These are phyloP conservation scores for Panurus biarmicus DNA, from an alignment of 2,113 vertebrate genomes.

Conservation along the genomic window DNA sequence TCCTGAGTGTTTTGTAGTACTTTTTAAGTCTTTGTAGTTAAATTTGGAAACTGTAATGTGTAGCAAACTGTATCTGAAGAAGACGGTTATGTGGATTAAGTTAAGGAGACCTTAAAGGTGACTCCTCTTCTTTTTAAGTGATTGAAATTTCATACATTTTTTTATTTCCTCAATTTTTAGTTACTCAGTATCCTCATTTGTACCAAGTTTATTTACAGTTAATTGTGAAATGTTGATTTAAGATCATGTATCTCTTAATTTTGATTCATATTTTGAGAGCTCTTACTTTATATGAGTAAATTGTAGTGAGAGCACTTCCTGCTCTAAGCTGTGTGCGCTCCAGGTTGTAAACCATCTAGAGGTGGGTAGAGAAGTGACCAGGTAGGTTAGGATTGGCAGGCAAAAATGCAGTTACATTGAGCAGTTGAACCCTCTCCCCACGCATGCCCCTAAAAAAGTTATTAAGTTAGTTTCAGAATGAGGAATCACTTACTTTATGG, in stretches of 20 bases:
- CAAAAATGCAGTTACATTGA: not conserved
- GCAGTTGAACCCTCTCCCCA: not conserved
- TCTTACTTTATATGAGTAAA: not conserved
- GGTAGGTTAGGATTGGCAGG: not conserved
- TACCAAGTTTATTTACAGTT: not conserved
- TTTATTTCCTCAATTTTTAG: not conserved
- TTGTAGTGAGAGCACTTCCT: not conserved
- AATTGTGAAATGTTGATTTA: not conserved
- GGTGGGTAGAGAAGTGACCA: not conserved
- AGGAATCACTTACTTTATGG: not conserved
- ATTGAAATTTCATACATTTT: not conserved
- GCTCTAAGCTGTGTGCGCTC: not conserved
- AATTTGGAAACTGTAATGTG: not conserved
- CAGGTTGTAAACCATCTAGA: not conserved
- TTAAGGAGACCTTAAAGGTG: not conserved
- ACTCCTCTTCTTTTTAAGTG: not conserved
- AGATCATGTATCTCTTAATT: not conserved
- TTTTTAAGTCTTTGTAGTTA: not conserved
- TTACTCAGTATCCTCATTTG: not conserved
- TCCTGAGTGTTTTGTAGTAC: not conserved
- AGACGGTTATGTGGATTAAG: not conserved
- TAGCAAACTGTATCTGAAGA: not conserved
- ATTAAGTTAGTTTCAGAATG: not conserved
- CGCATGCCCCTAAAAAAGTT: accelerated
- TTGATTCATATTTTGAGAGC: not conserved